Percentiles rank a stretch among this genome's conserved stretches.
These are phyloP conservation scores for Agrotis exclamationis DNA, from an alignment of 2,888 invertebrate species.

Conservation along the genomic window DNA sequence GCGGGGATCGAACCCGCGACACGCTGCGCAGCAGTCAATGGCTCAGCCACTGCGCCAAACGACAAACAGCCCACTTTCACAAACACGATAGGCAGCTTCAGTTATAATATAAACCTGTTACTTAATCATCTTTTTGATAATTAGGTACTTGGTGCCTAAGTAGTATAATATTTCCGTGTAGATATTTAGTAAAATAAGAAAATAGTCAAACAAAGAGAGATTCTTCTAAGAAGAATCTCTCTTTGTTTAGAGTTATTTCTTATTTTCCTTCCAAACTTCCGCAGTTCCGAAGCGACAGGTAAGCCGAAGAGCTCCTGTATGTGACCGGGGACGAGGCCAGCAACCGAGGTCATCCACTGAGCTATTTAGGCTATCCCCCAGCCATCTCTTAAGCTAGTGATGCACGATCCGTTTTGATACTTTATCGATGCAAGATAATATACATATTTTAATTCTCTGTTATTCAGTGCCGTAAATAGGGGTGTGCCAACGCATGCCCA, in stretches of 20 bases:
- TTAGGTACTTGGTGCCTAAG: background rate
- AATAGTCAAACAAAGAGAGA: no score
- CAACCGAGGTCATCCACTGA: background rate
- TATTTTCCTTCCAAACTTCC: conserved; percentile 19
- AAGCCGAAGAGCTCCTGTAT: background rate
- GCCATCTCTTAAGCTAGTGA: conserved; percentile 2
- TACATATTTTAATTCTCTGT: no score
- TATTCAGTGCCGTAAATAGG: no score
- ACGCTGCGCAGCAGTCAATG: no score
- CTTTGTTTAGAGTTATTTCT: no score
- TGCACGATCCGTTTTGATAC: background rate
- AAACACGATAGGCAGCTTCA: no score
- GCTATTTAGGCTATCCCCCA: background rate
- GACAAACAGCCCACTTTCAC: no score
- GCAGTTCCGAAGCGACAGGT: background rate
- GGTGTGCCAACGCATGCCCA: no score
- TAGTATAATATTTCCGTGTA: background rate
- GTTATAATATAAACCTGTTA: background rate
- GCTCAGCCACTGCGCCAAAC: no score
- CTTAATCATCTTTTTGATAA: no score
- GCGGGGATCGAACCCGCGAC: no score
- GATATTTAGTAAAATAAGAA: background rate
- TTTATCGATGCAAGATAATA: background rate
- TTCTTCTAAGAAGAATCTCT: no score
- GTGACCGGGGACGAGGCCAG: conserved; percentile 3